A percentile compares a stretch with the other conserved stretches of the same genome.
Conservation (phyloP, 1,140 invertebrate species). For the Apis dorsata region DNA sequence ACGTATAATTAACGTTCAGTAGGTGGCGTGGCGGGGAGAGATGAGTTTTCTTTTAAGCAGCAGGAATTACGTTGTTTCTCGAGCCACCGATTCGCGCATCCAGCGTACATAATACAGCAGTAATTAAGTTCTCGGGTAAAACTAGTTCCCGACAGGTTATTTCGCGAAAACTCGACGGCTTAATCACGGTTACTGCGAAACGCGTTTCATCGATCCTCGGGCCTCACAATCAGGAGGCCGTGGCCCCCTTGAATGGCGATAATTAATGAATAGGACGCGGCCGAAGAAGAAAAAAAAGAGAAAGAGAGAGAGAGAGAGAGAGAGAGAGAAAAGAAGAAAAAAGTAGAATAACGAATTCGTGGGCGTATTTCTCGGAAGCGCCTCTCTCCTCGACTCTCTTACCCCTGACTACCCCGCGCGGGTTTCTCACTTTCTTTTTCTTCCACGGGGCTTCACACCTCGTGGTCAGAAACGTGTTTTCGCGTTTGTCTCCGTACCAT, state of each 20-base stretch:
- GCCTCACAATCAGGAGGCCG: slow-evolving; percentile 35
- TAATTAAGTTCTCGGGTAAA: slow-evolving; percentile 43
- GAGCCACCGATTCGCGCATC: slow-evolving; percentile 29
- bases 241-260: slow-evolving; percentile 29
- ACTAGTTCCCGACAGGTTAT: slow-evolving; percentile 35
- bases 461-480: slow-evolving; percentile 59
- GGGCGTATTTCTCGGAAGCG: slow-evolving; percentile 50
- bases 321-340: neutral
- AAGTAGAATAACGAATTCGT: slow-evolving; percentile 42
- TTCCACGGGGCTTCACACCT: slow-evolving; percentile 68
- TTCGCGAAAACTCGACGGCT: slow-evolving; percentile 34
- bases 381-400: slow-evolving; percentile 40
- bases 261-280: slow-evolving; percentile 49
- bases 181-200: slow-evolving; percentile 42
- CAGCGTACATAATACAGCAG: slow-evolving; percentile 32
- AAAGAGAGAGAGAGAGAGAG: neutral
- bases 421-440: slow-evolving; percentile 32
- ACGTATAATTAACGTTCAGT: slow-evolving; percentile 36
- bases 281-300: neutral
- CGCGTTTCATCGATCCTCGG: slow-evolving; percentile 46
- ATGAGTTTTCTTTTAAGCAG: slow-evolving; percentile 32
- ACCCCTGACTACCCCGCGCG: slow-evolving; percentile 1
- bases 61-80: slow-evolving; percentile 38
- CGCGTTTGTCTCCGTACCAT: slow-evolving; percentile 58
- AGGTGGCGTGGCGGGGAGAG: neutral